These are phyloP conservation scores for Acleris laterana DNA, from an alignment of 2,888 invertebrate genomes.

Conservation along the genomic window DNA sequence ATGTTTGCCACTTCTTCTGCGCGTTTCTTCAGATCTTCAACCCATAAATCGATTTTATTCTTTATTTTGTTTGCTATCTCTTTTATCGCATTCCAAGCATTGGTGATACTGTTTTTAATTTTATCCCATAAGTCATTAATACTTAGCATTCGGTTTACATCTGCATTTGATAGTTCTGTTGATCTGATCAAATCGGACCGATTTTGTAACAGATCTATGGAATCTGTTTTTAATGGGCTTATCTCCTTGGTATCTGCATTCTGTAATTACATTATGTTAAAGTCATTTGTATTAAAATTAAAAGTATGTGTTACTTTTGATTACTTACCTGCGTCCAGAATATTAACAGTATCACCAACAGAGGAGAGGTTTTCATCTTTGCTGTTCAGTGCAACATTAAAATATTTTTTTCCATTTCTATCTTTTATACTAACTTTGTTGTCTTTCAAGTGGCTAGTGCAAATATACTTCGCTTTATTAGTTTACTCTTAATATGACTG, in stretches of 20 bases:
- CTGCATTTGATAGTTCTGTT: slow-evolving; percentile 38
- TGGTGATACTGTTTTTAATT: slow-evolving; percentile 50
- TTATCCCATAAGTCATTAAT: slow-evolving; percentile 46
- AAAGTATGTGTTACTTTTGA: not conserved
- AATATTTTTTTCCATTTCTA: not conserved
- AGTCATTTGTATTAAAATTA: too few species aligned
- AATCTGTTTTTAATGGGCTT: not conserved
- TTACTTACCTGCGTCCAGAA: slow-evolving; percentile 23
- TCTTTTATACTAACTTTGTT: slow-evolving; percentile 20
- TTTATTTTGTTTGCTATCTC: slow-evolving; percentile 49
- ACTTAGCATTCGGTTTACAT: slow-evolving; percentile 14
- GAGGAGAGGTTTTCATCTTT: slow-evolving; percentile 22
- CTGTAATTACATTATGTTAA: slow-evolving; percentile 9
- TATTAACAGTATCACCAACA: slow-evolving; percentile 11
- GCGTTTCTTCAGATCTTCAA: slow-evolving; percentile 48
- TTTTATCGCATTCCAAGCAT: slow-evolving; percentile 53
- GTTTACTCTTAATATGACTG: slow-evolving; percentile 15
- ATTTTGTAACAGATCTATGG: slow-evolving; percentile 1
- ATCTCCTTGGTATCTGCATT: slow-evolving; percentile 21
- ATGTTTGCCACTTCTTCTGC: slow-evolving; percentile 41
- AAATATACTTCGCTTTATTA: slow-evolving; percentile 15
- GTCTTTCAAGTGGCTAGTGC: slow-evolving; percentile 17
- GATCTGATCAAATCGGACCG: slow-evolving; percentile 13
- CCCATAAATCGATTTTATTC: slow-evolving; percentile 49
- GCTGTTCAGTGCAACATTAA: slow-evolving; percentile 20